phyloP scores from a whole-genome alignment of 2,888 invertebrate species.

The Agrypnus murinus region DNA sequence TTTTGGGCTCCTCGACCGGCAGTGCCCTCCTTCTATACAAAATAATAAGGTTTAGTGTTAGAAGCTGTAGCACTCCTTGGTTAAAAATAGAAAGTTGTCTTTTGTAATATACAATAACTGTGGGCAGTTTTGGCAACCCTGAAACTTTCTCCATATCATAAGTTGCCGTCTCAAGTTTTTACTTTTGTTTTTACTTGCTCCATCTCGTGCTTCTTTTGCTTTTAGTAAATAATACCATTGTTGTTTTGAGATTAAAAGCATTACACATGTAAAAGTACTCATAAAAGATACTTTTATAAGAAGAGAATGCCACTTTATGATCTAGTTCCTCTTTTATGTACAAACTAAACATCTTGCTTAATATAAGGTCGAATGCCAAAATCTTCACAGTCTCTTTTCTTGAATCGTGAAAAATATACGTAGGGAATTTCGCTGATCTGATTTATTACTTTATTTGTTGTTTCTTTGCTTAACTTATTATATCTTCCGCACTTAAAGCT shows the following conservation, averaged over 20 bases:
- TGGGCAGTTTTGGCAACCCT: too few relatives aligned
- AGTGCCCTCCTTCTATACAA: too few relatives aligned
- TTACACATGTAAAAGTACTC: constrained; percentile 21
- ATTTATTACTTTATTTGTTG: constrained; percentile 27
- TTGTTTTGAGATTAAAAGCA: constrained; percentile 3
- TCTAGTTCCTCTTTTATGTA: constrained; percentile 24
- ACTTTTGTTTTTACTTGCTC: constrained; percentile 3
- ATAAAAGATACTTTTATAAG: constrained; percentile 29
- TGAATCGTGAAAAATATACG: constrained; percentile 25
- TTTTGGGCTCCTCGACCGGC: constrained; percentile 60
- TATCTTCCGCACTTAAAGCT: constrained; percentile 31
- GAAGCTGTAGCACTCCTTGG: constrained; percentile 53
- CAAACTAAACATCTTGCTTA: constrained; percentile 29
- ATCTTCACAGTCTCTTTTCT: constrained; percentile 23
- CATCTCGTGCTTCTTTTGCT: constrained; percentile 28
- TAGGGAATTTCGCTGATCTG: constrained; percentile 27
- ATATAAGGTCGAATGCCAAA: constrained; percentile 28
- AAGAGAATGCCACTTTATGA: constrained; percentile 26
- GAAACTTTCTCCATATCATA: too few relatives aligned
- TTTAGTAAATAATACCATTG: constrained; percentile 23
- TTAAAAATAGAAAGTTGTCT: constrained; percentile 59
- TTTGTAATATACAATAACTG: too few relatives aligned
- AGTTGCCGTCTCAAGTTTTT: background rate
- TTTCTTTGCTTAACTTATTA: constrained; percentile 28
- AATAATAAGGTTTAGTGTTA: constrained; percentile 53